Evolutionary conservation across 2,888 invertebrate genomes (phyloP), one percentile per base, ranked within the genome.

Genomic region (Tanypteryx hageni): DNA sequence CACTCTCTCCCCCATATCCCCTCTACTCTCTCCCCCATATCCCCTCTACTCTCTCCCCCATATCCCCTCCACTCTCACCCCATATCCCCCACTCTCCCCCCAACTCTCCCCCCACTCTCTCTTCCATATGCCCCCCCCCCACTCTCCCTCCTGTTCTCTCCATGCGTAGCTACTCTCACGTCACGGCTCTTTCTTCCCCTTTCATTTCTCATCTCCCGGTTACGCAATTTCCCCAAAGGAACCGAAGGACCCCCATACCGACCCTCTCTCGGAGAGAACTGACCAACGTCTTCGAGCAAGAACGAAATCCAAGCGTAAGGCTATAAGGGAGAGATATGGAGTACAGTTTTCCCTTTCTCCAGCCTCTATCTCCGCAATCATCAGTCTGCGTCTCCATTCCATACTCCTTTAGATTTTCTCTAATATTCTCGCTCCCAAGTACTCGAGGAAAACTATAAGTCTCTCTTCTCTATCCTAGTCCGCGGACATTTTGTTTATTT

Each of bases 171-270:
- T 44, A 3, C 44, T 44, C 44, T 5, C 68, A 68, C 68, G 68
- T 68, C 68, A 68, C 68, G 68, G 0, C 0, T 68, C 68, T 68
- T 68, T 68, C n/a, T 18, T 18, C 68, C n/a, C n/a, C 68, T 76
- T 76, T 76, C 76, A 76, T 76, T 76, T 76, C 76, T 76, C 76
- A 76, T 76, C 76, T 22, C 27, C 18, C 64, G 64, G 5, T 27
- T 76, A n/a, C 76, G 16, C 68, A 68, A 22, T 68, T 76, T 76
- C 27, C 22, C 27, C 22, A 76, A 76, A 76, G 76, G 76, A 22
- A n/a, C 27, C 76, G 13, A 76, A 76, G 27, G 22, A 64, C 14
- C 18, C 64, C 44, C 64, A 27, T 13, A 76, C 22, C 27, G 76
- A 76, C 76, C 76, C 22, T 76, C 76, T 27, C 27, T 10, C 22